Conservation (phyloP, 2,797 vertebrate genomes). For the Erethizon dorsatum region DNA sequence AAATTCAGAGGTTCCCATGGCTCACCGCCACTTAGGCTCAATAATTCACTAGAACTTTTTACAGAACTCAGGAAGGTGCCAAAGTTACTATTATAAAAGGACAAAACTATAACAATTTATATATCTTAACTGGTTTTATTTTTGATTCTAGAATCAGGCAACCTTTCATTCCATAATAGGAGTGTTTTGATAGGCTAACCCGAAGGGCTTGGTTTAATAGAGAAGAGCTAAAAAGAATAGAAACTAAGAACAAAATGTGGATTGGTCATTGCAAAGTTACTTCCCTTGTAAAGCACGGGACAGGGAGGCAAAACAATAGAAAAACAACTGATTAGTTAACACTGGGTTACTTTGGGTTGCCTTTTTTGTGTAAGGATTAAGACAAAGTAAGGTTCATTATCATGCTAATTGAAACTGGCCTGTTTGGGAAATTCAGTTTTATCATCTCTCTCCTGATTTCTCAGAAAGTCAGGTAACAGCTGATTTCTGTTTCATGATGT, state of each 20-base stretch:
- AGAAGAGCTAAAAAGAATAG: neutral
- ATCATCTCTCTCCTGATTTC: slow-evolving; percentile 26
- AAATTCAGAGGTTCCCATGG: neutral
- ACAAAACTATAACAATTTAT: neutral
- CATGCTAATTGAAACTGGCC: neutral
- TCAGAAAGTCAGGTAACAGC: neutral
- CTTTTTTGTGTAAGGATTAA: neutral
- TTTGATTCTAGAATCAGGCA: neutral
- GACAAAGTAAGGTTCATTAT: neutral
- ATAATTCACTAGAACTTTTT: neutral
- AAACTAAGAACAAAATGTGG: neutral
- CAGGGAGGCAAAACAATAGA: neutral
- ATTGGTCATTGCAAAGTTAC: neutral
- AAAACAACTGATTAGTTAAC: neutral
- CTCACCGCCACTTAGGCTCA: neutral
- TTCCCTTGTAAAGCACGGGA: neutral
- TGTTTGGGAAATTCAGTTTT: neutral
- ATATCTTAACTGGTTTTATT: neutral
- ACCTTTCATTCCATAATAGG: neutral
- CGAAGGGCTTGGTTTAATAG: neutral
- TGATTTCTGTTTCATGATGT: neutral
- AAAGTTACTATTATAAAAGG: neutral
- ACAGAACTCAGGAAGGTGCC: neutral
- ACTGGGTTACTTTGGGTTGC: neutral
- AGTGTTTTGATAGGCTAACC: neutral